Percentiles rank a stretch among this genome's conserved stretches.
These are phyloP conservation scores for Rhagonycha fulva DNA, from an alignment of 2,888 invertebrate species.

Conservation along the genomic window DNA sequence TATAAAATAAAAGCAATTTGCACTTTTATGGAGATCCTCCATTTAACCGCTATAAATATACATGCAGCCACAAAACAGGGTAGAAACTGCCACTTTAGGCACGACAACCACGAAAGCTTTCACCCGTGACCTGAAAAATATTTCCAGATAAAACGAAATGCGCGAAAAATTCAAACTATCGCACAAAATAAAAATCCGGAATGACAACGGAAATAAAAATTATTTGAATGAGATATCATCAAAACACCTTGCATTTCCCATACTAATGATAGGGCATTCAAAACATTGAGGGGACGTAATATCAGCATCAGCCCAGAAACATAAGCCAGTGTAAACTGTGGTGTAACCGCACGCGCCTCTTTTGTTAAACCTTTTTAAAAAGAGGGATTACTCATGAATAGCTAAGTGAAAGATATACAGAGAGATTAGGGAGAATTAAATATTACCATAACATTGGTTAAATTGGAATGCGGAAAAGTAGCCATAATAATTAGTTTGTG, in stretches of 20 bases:
- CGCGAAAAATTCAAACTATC: background rate
- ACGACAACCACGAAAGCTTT: background rate
- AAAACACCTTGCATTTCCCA: constrained; percentile 45
- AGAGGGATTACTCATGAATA: constrained; percentile 48
- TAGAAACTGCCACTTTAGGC: background rate
- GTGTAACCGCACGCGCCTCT: constrained; percentile 47
- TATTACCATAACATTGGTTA: constrained; percentile 45
- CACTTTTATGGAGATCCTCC: background rate
- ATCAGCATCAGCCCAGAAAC: constrained; percentile 27
- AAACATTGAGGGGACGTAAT: constrained; percentile 29
- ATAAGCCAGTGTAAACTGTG: constrained; percentile 42
- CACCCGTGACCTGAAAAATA: background rate
- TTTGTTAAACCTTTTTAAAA: constrained; percentile 41
- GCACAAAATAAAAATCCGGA: background rate
- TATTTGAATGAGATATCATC: constrained; percentile 15
- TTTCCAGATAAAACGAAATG: background rate
- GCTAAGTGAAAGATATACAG: constrained; percentile 51
- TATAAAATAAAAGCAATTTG: background rate
- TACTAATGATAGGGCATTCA: constrained; percentile 38
- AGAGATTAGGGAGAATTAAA: constrained; percentile 47
- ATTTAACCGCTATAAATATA: background rate
- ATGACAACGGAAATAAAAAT: background rate
- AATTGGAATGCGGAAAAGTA: constrained; percentile 29
- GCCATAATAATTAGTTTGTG: constrained; percentile 38
- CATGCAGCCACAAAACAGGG: background rate